Evolutionary conservation across 1,140 invertebrate genomes (phyloP).

Genomic region (Paralvinella palmiformis): DNA sequence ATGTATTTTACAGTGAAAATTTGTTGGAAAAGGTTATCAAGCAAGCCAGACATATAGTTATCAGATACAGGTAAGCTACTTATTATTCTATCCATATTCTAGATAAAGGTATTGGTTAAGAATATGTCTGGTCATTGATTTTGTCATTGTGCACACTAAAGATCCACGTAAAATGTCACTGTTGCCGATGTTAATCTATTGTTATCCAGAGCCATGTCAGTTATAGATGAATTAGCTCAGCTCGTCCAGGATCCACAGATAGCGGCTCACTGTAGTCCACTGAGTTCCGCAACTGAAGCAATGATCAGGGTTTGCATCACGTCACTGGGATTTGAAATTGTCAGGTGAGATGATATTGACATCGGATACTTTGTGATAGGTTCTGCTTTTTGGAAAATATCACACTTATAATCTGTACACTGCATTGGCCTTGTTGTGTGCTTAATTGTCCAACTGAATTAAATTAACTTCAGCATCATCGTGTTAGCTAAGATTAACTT

Average conservation of each 20-base stretch:
- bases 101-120: too few relatives aligned
- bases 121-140: too few relatives aligned
- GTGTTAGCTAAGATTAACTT: too few relatives aligned
- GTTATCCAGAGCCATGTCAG: slow-evolving; percentile 65
- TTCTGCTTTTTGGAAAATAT: too few relatives aligned
- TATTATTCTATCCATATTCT: neutral
- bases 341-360: slow-evolving; percentile 32
- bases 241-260: slow-evolving; percentile 91
- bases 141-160: too few relatives aligned
- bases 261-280: slow-evolving; percentile 87
- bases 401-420: too few relatives aligned
- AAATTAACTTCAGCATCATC: too few relatives aligned
- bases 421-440: too few relatives aligned
- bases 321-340: slow-evolving; percentile 68
- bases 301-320: slow-evolving; percentile 91
- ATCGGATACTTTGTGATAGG: neutral
- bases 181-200: slow-evolving; percentile 2
- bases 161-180: neutral
- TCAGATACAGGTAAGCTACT: slow-evolving; percentile 62
- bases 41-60: slow-evolving; percentile 91
- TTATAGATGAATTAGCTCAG: slow-evolving; percentile 86
- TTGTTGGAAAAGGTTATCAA: slow-evolving; percentile 93
- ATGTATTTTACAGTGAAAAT: slow-evolving; percentile 59
- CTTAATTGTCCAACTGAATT: too few relatives aligned
- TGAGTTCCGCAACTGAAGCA: slow-evolving; percentile 85